Evolutionary conservation across 1,140 invertebrate species (phyloP).

Genomic region (Xylocopa sonorina): DNA sequence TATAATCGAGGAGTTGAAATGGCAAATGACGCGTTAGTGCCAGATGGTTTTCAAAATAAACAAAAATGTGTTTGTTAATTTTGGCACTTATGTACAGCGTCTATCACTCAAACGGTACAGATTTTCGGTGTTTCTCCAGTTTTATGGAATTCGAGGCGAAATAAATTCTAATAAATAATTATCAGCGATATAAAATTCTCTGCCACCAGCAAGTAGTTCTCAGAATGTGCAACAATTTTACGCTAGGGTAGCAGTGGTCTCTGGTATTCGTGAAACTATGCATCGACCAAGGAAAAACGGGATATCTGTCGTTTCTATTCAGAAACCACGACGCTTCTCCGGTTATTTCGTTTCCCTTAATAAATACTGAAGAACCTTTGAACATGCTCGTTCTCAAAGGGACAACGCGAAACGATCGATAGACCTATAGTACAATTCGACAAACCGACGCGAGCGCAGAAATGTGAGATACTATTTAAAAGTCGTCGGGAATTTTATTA

Average conservation of each 20-base stretch:
- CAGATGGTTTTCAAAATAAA: no score
- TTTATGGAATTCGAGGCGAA: no score
- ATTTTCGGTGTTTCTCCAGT: no score
- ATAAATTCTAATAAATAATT: no score
- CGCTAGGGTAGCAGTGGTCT: background rate
- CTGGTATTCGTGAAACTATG: conserved; percentile 5
- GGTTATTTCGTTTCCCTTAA: background rate
- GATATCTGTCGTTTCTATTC: conserved; percentile 22
- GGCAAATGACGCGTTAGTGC: no score
- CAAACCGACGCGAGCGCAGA: background rate
- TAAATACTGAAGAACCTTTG: background rate
- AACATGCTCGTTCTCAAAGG: background rate
- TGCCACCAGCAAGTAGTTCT: conserved; percentile 8
- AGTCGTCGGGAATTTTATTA: no score
- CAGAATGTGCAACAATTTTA: conserved; percentile 24
- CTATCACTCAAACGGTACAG: no score
- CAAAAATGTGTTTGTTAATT: no score
- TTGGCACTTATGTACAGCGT: no score
- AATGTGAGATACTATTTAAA: background rate
- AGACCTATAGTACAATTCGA: background rate
- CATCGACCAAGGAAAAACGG: background rate
- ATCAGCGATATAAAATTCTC: no score
- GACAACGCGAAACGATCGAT: background rate
- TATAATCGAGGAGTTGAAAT: no score
- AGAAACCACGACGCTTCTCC: background rate